Evolutionary conservation across 2,113 vertebrate species (phyloP).

Genomic region (Bostrychus sinensis): DNA sequence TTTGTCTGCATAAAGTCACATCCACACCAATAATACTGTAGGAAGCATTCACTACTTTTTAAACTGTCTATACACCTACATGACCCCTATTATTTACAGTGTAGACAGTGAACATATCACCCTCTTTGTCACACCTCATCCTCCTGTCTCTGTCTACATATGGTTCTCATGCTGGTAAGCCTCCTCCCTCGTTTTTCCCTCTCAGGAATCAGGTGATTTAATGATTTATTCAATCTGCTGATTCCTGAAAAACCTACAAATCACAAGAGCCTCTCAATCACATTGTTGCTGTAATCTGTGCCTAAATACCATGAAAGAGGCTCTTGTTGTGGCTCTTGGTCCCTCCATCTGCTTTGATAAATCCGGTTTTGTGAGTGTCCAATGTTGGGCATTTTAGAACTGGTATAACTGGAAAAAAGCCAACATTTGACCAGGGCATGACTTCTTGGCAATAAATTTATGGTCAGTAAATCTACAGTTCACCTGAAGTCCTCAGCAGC

Average conservation of each 20-base stretch:
- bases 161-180: constrained; percentile 49
- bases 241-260: constrained; percentile 63
- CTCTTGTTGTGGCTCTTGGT: constrained; percentile 56
- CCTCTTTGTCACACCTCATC: not conserved
- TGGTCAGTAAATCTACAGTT: not conserved
- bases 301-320: constrained; percentile 71
- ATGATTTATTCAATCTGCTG: constrained; percentile 63
- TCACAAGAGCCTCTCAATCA: constrained; percentile 60
- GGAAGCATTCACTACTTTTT: not conserved
- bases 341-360: constrained; percentile 49
- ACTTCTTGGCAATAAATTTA: not conserved
- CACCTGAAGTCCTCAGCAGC: not conserved
- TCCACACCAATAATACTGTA: no score
- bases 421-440: constrained; percentile 6
- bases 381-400: constrained; percentile 60
- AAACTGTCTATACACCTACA: not conserved
- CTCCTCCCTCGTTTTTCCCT: constrained; percentile 36
- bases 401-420: constrained; percentile 42
- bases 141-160: constrained; percentile 28
- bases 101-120: constrained; percentile 21
- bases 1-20: no score
- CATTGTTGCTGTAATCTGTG: constrained; percentile 70
- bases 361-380: constrained; percentile 63
- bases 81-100: constrained; percentile 27
- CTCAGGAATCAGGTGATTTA: constrained; percentile 53